Conservation (phyloP, 2,113 vertebrate genomes). For the Lampris megalopsis region DNA sequence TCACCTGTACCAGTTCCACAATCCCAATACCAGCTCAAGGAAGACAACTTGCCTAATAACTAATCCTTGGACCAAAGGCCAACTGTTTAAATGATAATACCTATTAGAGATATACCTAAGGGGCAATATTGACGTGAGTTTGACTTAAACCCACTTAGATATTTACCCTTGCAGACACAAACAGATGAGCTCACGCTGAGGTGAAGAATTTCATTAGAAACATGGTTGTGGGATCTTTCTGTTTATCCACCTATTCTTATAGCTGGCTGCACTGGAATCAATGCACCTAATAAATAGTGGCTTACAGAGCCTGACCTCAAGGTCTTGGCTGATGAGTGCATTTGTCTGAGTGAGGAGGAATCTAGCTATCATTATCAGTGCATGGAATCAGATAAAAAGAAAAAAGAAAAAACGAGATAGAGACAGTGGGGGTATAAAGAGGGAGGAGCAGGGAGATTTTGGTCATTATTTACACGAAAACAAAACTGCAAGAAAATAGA, state of each 20-base stretch:
- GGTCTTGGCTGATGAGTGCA: slow-evolving; percentile 78
- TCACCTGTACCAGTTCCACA: background rate
- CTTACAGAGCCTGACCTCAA: slow-evolving; percentile 84
- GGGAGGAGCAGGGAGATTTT: slow-evolving; percentile 56
- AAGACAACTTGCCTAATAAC: slow-evolving; percentile 17
- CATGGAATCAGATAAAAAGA: slow-evolving; percentile 56
- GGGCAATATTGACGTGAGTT: slow-evolving; percentile 60
- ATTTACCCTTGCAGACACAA: slow-evolving; percentile 61
- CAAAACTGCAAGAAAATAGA: slow-evolving; percentile 50
- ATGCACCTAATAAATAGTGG: slow-evolving; percentile 90
- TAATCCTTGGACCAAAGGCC: slow-evolving; percentile 7
- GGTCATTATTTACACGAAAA: slow-evolving; percentile 64
- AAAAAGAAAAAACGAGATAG: slow-evolving; percentile 42
- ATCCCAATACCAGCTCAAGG: background rate
- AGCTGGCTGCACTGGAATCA: slow-evolving; percentile 86
- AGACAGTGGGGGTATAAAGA: slow-evolving; percentile 70
- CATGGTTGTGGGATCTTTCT: slow-evolving; percentile 75
- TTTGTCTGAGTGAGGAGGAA: slow-evolving; percentile 81
- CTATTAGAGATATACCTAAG: slow-evolving; percentile 50
- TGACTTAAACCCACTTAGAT: slow-evolving; percentile 45
- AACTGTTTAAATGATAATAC: slow-evolving; percentile 37
- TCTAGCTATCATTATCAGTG: slow-evolving; percentile 62
- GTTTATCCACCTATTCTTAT: slow-evolving; percentile 85
- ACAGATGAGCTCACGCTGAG: slow-evolving; percentile 63
- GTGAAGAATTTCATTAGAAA: slow-evolving; percentile 79